Percentiles rank a stretch among this genome's conserved stretches.
phyloP scores from a whole-genome alignment of 2,113 vertebrate species.

The Chaetura pelagica region DNA sequence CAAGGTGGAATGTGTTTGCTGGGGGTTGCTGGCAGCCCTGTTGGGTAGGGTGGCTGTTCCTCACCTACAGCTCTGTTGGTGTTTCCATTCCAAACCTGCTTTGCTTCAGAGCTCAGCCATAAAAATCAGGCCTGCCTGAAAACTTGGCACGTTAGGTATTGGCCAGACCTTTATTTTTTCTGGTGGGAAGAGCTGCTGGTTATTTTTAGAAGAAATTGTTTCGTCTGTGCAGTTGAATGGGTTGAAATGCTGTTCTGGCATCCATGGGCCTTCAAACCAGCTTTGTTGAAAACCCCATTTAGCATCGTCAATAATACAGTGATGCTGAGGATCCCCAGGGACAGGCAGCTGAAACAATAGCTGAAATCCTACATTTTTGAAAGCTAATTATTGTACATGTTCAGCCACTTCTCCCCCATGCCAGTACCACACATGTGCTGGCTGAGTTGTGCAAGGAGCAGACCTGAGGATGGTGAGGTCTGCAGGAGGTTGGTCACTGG shows the following conservation, averaged over 20 bases:
- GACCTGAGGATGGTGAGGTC: not conserved
- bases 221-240: constrained; percentile 31
- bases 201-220: constrained; percentile 62
- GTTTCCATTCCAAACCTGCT: constrained; percentile 51
- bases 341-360: constrained; percentile 38
- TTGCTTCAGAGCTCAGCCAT: constrained; percentile 42
- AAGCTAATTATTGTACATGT: constrained; percentile 21
- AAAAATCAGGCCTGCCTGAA: constrained; percentile 45
- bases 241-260: constrained; percentile 58
- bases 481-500: not conserved
- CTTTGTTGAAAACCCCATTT: constrained; percentile 60
- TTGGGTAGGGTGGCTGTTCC: not conserved
- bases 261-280: not conserved
- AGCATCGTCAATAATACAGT: constrained; percentile 36
- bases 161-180: constrained; percentile 22
- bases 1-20: not conserved
- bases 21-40: not conserved
- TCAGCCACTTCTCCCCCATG: not conserved
- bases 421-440: not conserved
- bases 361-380: not conserved
- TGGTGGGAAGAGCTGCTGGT: constrained; percentile 38
- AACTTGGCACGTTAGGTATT: not conserved
- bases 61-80: not conserved
- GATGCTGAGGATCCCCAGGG: constrained; percentile 9
- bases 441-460: not conserved